A percentile compares a stretch with the other conserved stretches of the same genome.
phyloP scores from a whole-genome alignment of 2,888 invertebrate species.

The Thereva nobilitata region DNA sequence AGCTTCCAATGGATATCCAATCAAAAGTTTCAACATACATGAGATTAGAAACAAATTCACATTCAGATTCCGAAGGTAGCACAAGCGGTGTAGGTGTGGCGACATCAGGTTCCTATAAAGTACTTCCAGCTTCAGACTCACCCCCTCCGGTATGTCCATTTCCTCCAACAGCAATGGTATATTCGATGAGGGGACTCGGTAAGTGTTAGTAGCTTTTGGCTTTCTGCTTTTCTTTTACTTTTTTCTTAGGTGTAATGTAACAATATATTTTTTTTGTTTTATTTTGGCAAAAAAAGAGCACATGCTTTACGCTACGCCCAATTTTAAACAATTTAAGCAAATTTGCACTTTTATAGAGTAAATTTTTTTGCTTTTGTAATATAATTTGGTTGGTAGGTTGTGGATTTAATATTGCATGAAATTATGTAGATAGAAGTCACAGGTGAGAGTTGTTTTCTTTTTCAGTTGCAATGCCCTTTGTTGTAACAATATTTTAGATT shows the following conservation, averaged over 20 bases:
- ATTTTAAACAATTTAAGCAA: not conserved
- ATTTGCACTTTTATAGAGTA: constrained; percentile 9
- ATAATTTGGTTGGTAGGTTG: constrained; percentile 22
- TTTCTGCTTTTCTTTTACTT: constrained; percentile 48
- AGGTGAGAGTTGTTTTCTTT: constrained; percentile 26
- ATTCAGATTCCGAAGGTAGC: constrained; percentile 58
- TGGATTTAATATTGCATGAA: constrained; percentile 19
- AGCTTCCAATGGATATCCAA: constrained; percentile 91
- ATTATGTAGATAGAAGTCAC: not conserved
- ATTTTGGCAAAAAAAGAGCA: not conserved
- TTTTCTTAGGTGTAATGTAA: constrained; percentile 38
- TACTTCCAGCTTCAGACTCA: constrained; percentile 58
- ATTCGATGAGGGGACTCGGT: constrained; percentile 62
- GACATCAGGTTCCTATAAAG: constrained; percentile 58
- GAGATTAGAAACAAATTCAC: constrained; percentile 57
- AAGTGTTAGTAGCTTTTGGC: constrained; percentile 56
- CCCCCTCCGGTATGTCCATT: constrained; percentile 63
- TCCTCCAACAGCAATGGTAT: constrained; percentile 84
- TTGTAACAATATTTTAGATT: constrained; percentile 1
- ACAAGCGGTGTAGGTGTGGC: constrained; percentile 56
- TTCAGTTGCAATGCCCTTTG: too few relatives aligned
- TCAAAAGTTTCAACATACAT: constrained; percentile 80
- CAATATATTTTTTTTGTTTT: constrained; percentile 39
- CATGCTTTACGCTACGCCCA: constrained; percentile 21
- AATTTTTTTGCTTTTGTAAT: constrained; percentile 11